These are phyloP conservation scores for Brachyhypopomus gauderio DNA, from an alignment of 2,113 vertebrate genomes.

Conservation along the genomic window DNA sequence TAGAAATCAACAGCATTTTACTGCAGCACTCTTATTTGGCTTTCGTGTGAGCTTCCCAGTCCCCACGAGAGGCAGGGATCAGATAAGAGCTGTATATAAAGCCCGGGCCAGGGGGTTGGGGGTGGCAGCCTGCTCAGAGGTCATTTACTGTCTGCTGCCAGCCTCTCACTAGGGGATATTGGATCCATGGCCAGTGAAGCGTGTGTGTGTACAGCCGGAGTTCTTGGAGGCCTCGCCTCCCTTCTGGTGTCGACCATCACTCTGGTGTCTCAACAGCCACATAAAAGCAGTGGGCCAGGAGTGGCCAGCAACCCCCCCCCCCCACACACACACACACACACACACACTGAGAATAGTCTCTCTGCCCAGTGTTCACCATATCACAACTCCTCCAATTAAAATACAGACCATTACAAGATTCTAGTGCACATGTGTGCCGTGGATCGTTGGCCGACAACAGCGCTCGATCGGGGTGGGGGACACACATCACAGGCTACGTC, in stretches of 20 bases:
- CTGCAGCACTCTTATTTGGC: constrained; percentile 22
- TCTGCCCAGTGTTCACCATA: not conserved
- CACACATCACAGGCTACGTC: constrained; percentile 1
- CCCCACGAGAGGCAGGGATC: constrained; percentile 36
- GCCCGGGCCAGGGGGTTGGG: constrained; percentile 9
- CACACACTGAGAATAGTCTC: constrained; percentile 17
- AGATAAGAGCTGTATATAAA: constrained; percentile 43
- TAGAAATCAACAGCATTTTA: constrained; percentile 15
- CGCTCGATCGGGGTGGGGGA: not conserved
- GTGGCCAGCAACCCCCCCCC: constrained; percentile 4
- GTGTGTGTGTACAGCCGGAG: constrained; percentile 41
- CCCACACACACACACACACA: not conserved
- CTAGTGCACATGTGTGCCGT: constrained; percentile 33
- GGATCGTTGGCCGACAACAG: not conserved
- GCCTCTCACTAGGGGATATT: constrained; percentile 40
- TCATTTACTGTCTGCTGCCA: constrained; percentile 53
- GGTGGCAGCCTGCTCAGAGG: constrained; percentile 36
- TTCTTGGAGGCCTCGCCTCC: constrained; percentile 13
- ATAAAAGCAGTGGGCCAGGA: constrained; percentile 8
- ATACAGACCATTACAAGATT: constrained; percentile 1
- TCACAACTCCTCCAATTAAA: constrained; percentile 37
- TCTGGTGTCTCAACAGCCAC: constrained; percentile 14
- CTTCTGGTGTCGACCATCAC: constrained; percentile 28
- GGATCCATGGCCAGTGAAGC: constrained; percentile 47
- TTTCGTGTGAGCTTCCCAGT: constrained; percentile 16